Evolutionary conservation across 2,888 invertebrate genomes (phyloP), one percentile per base, ranked within the genome.

Genomic region (Dryobotodes eremita): DNA sequence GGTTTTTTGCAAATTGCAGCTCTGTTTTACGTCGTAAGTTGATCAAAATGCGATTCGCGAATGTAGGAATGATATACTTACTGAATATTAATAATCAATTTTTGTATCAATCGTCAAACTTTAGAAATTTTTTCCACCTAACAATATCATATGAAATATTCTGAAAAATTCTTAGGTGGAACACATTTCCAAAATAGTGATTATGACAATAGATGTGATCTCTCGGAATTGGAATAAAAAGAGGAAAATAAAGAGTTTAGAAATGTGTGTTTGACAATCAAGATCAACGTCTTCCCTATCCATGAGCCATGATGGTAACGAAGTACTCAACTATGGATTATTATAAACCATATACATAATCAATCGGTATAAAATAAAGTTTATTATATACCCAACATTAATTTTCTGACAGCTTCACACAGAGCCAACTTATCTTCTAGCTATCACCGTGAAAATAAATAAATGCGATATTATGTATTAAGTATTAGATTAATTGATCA

Each of bases 401-500:
- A 48, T 57, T 80, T 57, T 57, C 55, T 20, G 15, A 55, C 71
- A 80, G 10, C 55, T 50, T 64, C 71, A 31, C 20, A 80, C 17
- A 26, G 36, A 64, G 55, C n/a, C 48, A 55, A 57, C 48, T 64
- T 79, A 64, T 50, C 31, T 61, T 46, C 13, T 31, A 53, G 2
- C 4, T 48, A 26, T 26, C 59, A n/a, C 50, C 5, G 26, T 26
- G 53, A 36, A 62, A 75, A 75, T 82, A 75, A 73, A 81, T 59
- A 17, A 20, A 59, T 59, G 23, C 46, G 53, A 55, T 55, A 13
- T n/a, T 68, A 66, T 36, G 31, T 36, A 2, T 36, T 36, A 36
- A 36, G n/a, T 61, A 68, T 48, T 13, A 80, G 50, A 75, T 75
- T 62, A 61, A 64, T 64, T 84, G 72, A 70, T 62, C 26, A 75